Evolutionary conservation across 2,797 vertebrate species (phyloP).

Genomic region (Etheostoma perlongum): DNA sequence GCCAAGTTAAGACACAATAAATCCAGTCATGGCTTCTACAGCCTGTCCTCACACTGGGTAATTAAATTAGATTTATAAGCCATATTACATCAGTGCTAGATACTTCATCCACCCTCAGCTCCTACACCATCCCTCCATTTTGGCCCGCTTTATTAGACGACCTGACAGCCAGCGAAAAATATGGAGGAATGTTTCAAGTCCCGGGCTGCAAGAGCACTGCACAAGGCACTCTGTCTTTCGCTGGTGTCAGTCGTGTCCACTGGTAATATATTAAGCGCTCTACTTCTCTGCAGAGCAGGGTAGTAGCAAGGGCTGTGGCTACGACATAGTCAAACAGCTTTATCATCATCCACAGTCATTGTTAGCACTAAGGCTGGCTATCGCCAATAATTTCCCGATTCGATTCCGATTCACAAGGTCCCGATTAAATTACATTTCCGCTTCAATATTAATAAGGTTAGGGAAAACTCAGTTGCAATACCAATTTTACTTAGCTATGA

Average conservation of each 20-base stretch:
- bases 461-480: too few relatives aligned
- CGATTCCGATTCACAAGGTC: too few relatives aligned
- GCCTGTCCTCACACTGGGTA: conserved; percentile 96
- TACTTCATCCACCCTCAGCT: conserved; percentile 87
- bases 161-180: conserved; percentile 94
- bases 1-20: conserved; percentile 97
- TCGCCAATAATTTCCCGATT: too few relatives aligned
- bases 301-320: conserved; percentile 83
- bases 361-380: not conserved
- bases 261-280: conserved; percentile 95
- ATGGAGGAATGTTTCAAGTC: conserved; percentile 93
- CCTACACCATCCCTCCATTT: conserved; percentile 86
- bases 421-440: too few relatives aligned
- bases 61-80: conserved; percentile 99
- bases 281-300: conserved; percentile 90
- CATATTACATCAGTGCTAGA: conserved; percentile 98
- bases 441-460: too few relatives aligned
- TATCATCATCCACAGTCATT: conserved; percentile 89
- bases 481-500: too few relatives aligned
- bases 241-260: conserved; percentile 90
- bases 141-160: conserved; percentile 96
- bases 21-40: conserved; percentile 94
- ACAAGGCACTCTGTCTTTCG: conserved; percentile 91
- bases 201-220: conserved; percentile 86
- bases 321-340: conserved; percentile 92